Percentiles rank a stretch among this genome's conserved stretches.
Conservation (phyloP, 2,797 vertebrate genomes). For the Moxostoma hubbsi region DNA sequence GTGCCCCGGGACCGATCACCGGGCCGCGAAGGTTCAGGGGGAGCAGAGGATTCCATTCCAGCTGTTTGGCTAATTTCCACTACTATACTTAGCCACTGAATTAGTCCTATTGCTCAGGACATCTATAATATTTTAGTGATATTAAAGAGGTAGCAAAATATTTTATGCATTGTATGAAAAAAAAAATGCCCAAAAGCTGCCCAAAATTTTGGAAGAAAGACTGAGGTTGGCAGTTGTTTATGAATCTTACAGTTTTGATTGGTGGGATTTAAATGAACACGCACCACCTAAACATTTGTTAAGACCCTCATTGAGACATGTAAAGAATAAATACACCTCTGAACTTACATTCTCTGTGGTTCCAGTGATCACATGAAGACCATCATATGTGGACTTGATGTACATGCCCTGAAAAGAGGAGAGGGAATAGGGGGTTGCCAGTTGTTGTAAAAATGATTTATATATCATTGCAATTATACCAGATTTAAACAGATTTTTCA, state of each 20-base stretch:
- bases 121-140: too few relatives aligned
- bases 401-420: conserved; percentile 81
- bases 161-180: too few relatives aligned
- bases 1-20: too few relatives aligned
- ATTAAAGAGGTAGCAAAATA: too few relatives aligned
- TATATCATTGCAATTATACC: background rate
- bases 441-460: background rate
- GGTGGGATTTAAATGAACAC: background rate
- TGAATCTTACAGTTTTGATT: background rate
- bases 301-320: background rate
- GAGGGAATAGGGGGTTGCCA: background rate
- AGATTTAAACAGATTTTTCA: background rate
- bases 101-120: too few relatives aligned
- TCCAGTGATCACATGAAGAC: conserved; percentile 85
- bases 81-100: too few relatives aligned
- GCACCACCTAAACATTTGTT: background rate
- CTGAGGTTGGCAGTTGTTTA: background rate
- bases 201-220: background rate
- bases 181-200: too few relatives aligned
- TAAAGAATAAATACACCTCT: background rate
- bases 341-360: conserved; percentile 86
- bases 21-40: too few relatives aligned
- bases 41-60: too few relatives aligned
- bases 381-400: conserved; percentile 89
- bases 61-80: too few relatives aligned